phyloP scores from a whole-genome alignment of 37 sponge, comb jelly and placozoan genomes.

The Amphimedon queenslandica region DNA sequence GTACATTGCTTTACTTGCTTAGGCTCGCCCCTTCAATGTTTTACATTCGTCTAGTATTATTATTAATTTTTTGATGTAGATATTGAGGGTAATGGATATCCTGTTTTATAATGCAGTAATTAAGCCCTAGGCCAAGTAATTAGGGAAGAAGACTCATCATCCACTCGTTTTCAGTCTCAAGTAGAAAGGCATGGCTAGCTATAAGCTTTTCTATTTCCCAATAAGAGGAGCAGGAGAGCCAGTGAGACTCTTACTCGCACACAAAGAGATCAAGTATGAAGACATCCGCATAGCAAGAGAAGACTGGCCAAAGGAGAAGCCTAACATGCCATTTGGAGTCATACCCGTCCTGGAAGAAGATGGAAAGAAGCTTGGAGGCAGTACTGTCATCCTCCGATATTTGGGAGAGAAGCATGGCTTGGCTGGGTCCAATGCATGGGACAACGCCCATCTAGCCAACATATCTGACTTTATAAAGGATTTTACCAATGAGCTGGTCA shows the following conservation, averaged over 20 bases:
- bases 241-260: constrained; percentile 33
- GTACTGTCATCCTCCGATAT: constrained; percentile 34
- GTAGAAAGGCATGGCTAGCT: too few species aligned
- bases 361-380: constrained; percentile 52
- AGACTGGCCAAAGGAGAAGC: constrained; percentile 40
- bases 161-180: too few species aligned
- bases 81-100: too few species aligned
- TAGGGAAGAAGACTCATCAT: too few species aligned
- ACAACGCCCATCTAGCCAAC: constrained; percentile 24
- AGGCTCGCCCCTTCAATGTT: too few species aligned
- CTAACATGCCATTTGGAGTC: constrained; percentile 41
- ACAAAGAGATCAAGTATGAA: constrained; percentile 44
- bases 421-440: constrained; percentile 46
- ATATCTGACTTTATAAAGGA: neutral
- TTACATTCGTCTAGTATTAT: too few species aligned
- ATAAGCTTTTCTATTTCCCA: constrained; percentile 44
- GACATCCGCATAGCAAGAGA: constrained; percentile 26
- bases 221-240: constrained; percentile 27
- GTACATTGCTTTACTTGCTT: too few species aligned
- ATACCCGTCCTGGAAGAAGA: constrained; percentile 59
- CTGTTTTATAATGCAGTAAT: too few species aligned
- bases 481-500: neutral
- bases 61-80: too few species aligned
- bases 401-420: constrained; percentile 51
- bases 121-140: too few species aligned